phyloP scores from a whole-genome alignment of 2,888 invertebrate species.

The Parnassius orleans region DNA sequence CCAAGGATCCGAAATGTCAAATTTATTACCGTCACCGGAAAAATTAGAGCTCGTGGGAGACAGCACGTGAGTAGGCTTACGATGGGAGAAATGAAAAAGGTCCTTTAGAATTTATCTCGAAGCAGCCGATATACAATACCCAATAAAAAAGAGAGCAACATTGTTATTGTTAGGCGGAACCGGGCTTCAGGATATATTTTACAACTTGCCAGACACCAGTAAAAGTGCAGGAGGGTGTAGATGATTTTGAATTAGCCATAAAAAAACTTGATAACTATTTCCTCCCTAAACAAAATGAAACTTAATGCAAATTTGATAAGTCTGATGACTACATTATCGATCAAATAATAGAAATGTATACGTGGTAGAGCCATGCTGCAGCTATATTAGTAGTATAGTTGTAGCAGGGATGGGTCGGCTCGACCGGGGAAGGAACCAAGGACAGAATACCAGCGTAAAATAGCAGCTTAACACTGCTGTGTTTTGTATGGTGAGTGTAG shows the following conservation, averaged over 20 bases:
- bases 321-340: too few relatives aligned
- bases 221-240: too few relatives aligned
- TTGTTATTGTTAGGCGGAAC: slow-evolving; percentile 19
- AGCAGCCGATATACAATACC: slow-evolving; percentile 12
- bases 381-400: too few relatives aligned
- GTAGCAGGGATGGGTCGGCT: too few relatives aligned
- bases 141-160: slow-evolving; percentile 20
- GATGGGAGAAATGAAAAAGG: not conserved
- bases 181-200: slow-evolving; percentile 23
- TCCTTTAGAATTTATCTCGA: slow-evolving; percentile 8
- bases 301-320: too few relatives aligned
- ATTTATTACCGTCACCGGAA: not conserved
- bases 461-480: too few relatives aligned
- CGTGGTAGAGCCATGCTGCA: too few relatives aligned
- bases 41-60: not conserved
- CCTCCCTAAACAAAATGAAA: too few relatives aligned
- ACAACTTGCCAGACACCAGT: not conserved
- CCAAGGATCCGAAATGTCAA: not conserved
- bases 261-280: not conserved
- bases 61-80: not conserved
- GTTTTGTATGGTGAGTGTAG: too few relatives aligned
- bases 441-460: too few relatives aligned
- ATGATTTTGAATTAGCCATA: not conserved
- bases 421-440: too few relatives aligned
- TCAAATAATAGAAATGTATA: too few relatives aligned